These are phyloP conservation scores for Eucera pruinosa DNA, from an alignment of 2,888 invertebrate genomes.

Conservation along the genomic window DNA sequence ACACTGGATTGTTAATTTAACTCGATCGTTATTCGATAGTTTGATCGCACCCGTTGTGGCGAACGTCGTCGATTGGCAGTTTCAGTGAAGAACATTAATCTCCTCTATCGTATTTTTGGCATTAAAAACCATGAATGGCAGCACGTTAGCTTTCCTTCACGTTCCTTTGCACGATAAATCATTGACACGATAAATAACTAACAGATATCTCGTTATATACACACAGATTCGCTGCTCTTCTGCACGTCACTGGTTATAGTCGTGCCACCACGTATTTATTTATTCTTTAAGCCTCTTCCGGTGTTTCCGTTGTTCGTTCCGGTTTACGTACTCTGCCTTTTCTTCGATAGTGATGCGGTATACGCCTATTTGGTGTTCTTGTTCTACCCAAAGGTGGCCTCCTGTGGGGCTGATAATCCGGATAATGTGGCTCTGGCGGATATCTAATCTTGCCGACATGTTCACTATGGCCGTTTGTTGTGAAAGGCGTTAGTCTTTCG, in stretches of 20 bases:
- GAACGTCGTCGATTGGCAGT: slow-evolving; percentile 58
- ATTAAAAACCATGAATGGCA: slow-evolving; percentile 40
- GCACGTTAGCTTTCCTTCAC: neutral
- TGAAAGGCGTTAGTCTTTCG: slow-evolving; percentile 63
- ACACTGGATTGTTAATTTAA: slow-evolving; percentile 62
- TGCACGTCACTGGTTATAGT: slow-evolving; percentile 28
- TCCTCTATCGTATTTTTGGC: slow-evolving; percentile 61
- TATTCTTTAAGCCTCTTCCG: slow-evolving; percentile 26
- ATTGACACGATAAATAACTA: slow-evolving; percentile 45
- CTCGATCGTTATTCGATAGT: slow-evolving; percentile 40
- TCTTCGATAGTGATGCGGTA: slow-evolving; percentile 65
- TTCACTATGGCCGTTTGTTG: slow-evolving; percentile 58
- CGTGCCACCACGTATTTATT: neutral
- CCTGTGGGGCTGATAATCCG: slow-evolving; percentile 44
- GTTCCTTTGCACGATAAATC: slow-evolving; percentile 14
- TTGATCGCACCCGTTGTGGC: slow-evolving; percentile 15
- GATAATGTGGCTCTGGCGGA: slow-evolving; percentile 25
- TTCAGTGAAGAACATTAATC: slow-evolving; percentile 27
- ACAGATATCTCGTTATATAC: slow-evolving; percentile 52
- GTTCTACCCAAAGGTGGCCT: slow-evolving; percentile 19
- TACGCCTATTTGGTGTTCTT: slow-evolving; percentile 58
- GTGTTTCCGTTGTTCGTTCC: slow-evolving; percentile 47
- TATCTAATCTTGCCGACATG: slow-evolving; percentile 39
- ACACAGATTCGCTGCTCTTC: slow-evolving; percentile 35
- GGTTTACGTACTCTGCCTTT: slow-evolving; percentile 64